A percentile compares a stretch with the other conserved stretches of the same genome.
Evolutionary conservation across 1,140 invertebrate genomes (phyloP).

Genomic region (Lasaia peninsularis): DNA sequence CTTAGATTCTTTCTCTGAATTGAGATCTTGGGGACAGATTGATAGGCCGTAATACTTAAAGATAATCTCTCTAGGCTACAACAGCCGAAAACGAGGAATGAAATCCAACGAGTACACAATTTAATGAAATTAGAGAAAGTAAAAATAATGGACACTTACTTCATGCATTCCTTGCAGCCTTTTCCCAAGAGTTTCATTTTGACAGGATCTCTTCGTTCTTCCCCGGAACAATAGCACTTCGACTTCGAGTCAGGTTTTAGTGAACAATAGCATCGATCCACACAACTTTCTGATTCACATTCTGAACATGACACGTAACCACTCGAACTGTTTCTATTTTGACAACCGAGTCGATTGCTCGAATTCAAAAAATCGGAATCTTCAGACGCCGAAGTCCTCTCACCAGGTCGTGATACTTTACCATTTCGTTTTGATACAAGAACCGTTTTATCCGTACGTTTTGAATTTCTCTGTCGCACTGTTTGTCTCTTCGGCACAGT

Average conservation of each 20-base stretch:
- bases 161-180: slow-evolving; percentile 65
- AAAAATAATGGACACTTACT: slow-evolving; percentile 41
- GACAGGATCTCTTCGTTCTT: slow-evolving; percentile 44
- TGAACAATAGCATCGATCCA: slow-evolving; percentile 85
- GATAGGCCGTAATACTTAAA: no score
- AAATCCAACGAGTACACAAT: no score
- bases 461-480: slow-evolving; percentile 64
- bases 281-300: slow-evolving; percentile 89
- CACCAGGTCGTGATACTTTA: slow-evolving; percentile 59
- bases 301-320: slow-evolving; percentile 91
- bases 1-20: no score
- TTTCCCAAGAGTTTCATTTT: slow-evolving; percentile 48
- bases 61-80: no score
- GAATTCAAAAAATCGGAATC: slow-evolving; percentile 82
- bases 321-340: slow-evolving; percentile 83
- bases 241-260: slow-evolving; percentile 62
- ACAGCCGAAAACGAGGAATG: no score
- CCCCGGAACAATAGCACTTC: slow-evolving; percentile 57
- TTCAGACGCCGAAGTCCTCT: slow-evolving; percentile 80
- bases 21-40: no score
- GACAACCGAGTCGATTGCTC: slow-evolving; percentile 73
- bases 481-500: slow-evolving; percentile 61
- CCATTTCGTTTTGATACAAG: slow-evolving; percentile 62
- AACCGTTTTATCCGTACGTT: slow-evolving; percentile 58
- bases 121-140: background rate